Conservation (phyloP, 2,888 invertebrate genomes). For the Folsomia candida region DNA sequence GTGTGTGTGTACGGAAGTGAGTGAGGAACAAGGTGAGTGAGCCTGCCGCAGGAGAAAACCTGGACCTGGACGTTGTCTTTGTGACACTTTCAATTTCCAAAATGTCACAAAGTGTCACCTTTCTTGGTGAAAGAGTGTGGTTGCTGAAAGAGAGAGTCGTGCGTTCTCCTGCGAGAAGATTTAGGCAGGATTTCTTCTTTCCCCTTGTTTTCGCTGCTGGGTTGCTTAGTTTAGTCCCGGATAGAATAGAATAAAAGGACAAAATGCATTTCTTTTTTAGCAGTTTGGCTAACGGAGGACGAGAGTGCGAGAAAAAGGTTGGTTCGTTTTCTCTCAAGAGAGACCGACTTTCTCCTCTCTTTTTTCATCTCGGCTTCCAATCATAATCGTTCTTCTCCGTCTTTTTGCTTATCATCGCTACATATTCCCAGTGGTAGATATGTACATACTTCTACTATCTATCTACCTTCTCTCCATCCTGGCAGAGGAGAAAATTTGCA, state of each 20-base stretch:
- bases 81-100: conserved; percentile 51
- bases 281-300: too few species aligned
- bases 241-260: too few species aligned
- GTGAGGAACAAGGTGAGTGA: not conserved
- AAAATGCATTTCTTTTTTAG: too few species aligned
- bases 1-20: not conserved
- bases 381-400: not conserved
- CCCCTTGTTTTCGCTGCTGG: not conserved
- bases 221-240: not conserved
- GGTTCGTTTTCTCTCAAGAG: too few species aligned
- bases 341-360: too few species aligned
- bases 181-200: conserved; percentile 24
- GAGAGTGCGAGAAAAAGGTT: not conserved
- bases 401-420: not conserved
- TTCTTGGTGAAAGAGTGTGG: conserved; percentile 6
- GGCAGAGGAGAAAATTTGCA: too few species aligned
- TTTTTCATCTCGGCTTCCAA: too few species aligned
- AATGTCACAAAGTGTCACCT: conserved; percentile 48
- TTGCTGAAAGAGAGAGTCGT: not conserved
- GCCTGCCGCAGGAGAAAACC: not conserved
- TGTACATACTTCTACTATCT: not conserved
- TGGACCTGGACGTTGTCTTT: not conserved
- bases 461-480: not conserved
- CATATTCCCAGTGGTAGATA: not conserved
- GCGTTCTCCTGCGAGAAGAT: not conserved